Conservation (phyloP, 2,113 vertebrate species). For the Eudyptes chrysolophus region DNA sequence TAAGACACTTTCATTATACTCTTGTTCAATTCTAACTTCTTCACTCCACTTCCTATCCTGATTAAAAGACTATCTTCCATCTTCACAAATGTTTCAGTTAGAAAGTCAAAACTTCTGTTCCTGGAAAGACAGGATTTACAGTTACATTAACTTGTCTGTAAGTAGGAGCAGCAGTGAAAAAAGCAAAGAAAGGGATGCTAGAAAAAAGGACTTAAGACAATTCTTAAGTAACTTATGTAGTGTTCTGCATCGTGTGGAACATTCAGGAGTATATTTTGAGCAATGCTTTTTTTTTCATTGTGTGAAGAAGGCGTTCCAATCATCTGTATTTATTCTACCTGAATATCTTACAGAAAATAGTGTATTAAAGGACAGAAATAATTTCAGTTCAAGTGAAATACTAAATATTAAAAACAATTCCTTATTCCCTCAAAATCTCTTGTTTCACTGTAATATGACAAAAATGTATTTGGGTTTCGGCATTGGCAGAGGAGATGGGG, state of each 20-base stretch:
- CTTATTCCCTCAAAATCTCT: slow-evolving; percentile 2
- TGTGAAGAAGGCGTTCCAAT: slow-evolving; percentile 2
- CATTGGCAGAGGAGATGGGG: background rate
- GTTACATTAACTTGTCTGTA: background rate
- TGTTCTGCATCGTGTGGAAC: background rate
- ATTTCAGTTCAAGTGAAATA: slow-evolving; percentile 42
- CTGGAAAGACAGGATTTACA: background rate
- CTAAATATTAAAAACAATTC: slow-evolving; percentile 18
- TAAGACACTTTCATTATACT: background rate
- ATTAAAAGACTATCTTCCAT: background rate
- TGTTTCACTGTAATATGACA: slow-evolving; percentile 38
- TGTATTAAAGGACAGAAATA: slow-evolving; percentile 47
- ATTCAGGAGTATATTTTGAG: background rate
- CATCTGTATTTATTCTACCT: slow-evolving; percentile 13
- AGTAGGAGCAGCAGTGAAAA: background rate
- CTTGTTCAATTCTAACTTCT: background rate
- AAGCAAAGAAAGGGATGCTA: background rate
- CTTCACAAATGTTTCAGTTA: background rate
- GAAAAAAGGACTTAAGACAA: background rate
- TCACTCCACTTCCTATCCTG: background rate
- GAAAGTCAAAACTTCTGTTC: background rate
- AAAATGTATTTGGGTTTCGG: background rate
- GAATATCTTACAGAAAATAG: slow-evolving; percentile 18
- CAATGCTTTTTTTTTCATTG: slow-evolving; percentile 16
- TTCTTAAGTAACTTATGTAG: background rate